Evolutionary conservation across 2,113 vertebrate species (phyloP), one percentile per base, ranked within the genome.

Genomic region (Hirundichthys speculiger): DNA sequence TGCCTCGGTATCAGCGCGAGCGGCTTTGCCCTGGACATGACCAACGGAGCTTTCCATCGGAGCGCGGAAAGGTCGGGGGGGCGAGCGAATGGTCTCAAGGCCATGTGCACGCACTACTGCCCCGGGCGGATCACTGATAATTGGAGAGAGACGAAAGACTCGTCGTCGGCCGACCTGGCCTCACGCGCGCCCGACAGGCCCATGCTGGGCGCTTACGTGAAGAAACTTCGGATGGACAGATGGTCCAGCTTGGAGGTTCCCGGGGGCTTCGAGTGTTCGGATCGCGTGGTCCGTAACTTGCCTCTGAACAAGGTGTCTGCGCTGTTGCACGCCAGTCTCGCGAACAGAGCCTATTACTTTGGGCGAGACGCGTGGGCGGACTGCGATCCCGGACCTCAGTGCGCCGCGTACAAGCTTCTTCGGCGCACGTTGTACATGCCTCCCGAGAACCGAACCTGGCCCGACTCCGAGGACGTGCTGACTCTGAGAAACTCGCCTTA

Each of bases 311-410:
- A 22, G 2, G 1, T 59, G 6, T 68, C 65, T 0, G n/a, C 50
- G 2, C 0, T 40, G 24, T n/a, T 68, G 5, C 39, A 68, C 54
- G 65, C 46, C 2, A 21, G 13, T 0, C 22, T 12, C 3, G 3
- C 5, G 0, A 68, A 68, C 22, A 50, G 38, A 19, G 45, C 50
- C 3, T 68, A 68, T 42, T 59, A 58, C 30, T 68, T 68, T 8
- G 47, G 34, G 2, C 0, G 13, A 0, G 45, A 68, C 21, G 21
- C 54, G 0, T 9, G 2, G 43, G 30, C 14, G 0, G 20, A 49
- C 0, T 68, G 64, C 8, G 64, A 13, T 3, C 20, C 52, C 0
- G 54, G 18, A 8, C 64, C 64, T 1, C 64, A 68, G 53, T 68
- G 54, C 1, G 53, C 45, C 0, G 34, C 53, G 0, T 60, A 24